These are phyloP conservation scores for Portunus trituberculatus DNA, from an alignment of 1,140 invertebrate genomes.

Conservation along the genomic window DNA sequence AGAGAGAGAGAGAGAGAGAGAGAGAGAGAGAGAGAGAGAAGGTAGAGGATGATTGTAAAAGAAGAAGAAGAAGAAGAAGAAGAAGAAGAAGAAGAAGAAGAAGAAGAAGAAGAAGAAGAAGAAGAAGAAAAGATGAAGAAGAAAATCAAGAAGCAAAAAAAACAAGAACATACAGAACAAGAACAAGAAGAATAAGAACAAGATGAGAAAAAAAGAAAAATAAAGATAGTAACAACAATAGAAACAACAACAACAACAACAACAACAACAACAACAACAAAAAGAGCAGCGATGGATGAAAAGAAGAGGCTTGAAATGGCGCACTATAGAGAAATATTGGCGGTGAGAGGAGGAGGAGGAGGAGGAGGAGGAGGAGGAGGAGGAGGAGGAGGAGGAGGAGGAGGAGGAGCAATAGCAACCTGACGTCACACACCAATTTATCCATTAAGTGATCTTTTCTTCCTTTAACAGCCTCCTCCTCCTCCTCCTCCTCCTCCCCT, in stretches of 20 bases:
- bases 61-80: too few species aligned
- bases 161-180: neutral
- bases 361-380: neutral
- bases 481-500: neutral
- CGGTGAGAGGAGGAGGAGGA: too few species aligned
- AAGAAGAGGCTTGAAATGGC: neutral
- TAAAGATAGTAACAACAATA: neutral
- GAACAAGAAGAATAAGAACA: neutral
- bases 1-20: too few species aligned
- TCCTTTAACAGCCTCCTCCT: neutral
- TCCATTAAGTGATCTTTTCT: neutral
- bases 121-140: neutral
- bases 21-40: too few species aligned
- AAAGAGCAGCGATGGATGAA: neutral
- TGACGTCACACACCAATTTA: neutral
- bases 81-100: too few species aligned
- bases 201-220: neutral
- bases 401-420: neutral
- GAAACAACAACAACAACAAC: neutral
- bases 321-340: too few species aligned
- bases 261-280: neutral
- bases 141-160: neutral
- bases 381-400: neutral
- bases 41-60: too few species aligned
- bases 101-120: neutral